These are phyloP conservation scores for Philopotamus ludificatus DNA, from an alignment of 1,140 invertebrate species.

Conservation along the genomic window DNA sequence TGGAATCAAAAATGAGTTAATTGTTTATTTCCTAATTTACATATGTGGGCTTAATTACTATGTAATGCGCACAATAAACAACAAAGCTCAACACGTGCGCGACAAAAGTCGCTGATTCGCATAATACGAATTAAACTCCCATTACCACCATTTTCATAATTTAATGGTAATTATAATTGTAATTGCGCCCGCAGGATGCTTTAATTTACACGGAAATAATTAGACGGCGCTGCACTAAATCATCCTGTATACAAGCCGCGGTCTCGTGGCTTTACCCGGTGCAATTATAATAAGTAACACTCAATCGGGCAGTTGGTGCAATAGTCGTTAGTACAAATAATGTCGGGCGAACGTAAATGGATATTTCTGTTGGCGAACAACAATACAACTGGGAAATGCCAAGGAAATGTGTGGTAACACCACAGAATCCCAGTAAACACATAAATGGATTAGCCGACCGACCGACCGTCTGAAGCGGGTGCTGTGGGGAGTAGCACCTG, in stretches of 20 bases:
- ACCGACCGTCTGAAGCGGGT: too few relatives aligned
- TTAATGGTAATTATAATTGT: too few relatives aligned
- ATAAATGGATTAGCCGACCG: conserved; percentile 6
- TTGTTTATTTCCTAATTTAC: too few relatives aligned
- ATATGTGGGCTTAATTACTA: not conserved
- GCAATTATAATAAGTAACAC: not conserved
- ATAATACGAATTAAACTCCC: too few relatives aligned
- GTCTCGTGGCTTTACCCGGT: too few relatives aligned
- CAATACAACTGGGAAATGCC: conserved; percentile 6
- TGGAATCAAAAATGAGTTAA: too few relatives aligned
- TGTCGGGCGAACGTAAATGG: not conserved
- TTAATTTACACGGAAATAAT: too few relatives aligned
- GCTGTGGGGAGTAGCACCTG: too few relatives aligned
- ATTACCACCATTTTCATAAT: too few relatives aligned
- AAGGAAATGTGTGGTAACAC: conserved; percentile 1
- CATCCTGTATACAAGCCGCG: too few relatives aligned
- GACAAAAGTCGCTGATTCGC: not conserved
- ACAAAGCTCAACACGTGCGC: not conserved
- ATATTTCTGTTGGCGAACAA: conserved; percentile 4
- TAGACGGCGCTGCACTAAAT: too few relatives aligned
- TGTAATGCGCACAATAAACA: not conserved
- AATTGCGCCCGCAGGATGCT: too few relatives aligned
- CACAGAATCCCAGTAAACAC: not conserved
- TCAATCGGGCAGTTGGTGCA: not conserved
- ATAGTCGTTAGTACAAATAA: conserved; percentile 1